These are phyloP conservation scores for Lydus trimaculatus DNA, from an alignment of 2,888 invertebrate genomes.

Conservation along the genomic window DNA sequence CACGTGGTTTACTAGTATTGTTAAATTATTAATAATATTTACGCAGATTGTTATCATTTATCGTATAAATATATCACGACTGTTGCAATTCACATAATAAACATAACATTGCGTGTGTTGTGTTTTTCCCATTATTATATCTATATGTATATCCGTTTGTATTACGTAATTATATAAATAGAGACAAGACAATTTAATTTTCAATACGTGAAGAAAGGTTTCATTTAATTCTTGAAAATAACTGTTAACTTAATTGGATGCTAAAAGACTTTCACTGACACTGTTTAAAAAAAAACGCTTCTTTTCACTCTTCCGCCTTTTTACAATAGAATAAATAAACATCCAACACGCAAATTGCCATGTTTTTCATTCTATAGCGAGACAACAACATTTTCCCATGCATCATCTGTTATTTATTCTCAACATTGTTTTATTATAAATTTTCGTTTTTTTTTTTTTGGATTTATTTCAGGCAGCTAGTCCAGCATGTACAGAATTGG, in stretches of 20 bases:
- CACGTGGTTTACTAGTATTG: neutral
- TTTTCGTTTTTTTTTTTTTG: constrained; percentile 5
- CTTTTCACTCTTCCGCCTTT: too few species aligned
- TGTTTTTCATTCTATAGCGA: neutral
- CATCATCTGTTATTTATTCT: neutral
- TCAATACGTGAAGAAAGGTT: neutral
- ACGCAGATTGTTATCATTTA: neutral
- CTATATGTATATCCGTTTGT: too few species aligned
- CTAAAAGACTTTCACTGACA: constrained; percentile 18
- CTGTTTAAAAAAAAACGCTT: too few species aligned
- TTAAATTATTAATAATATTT: neutral
- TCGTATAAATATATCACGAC: neutral
- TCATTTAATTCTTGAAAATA: neutral
- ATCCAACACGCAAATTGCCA: neutral
- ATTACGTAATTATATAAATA: neutral
- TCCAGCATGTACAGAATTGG: constrained; percentile 94
- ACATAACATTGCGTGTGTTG: neutral
- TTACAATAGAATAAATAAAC: too few species aligned
- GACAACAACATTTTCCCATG: neutral
- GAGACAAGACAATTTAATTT: neutral
- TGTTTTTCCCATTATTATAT: too few species aligned
- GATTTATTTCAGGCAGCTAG: constrained; percentile 88
- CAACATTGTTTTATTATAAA: neutral
- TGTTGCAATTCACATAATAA: neutral
- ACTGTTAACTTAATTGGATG: neutral